Conservation (phyloP, 2,113 vertebrate genomes). For the Cervus canadensis region DNA sequence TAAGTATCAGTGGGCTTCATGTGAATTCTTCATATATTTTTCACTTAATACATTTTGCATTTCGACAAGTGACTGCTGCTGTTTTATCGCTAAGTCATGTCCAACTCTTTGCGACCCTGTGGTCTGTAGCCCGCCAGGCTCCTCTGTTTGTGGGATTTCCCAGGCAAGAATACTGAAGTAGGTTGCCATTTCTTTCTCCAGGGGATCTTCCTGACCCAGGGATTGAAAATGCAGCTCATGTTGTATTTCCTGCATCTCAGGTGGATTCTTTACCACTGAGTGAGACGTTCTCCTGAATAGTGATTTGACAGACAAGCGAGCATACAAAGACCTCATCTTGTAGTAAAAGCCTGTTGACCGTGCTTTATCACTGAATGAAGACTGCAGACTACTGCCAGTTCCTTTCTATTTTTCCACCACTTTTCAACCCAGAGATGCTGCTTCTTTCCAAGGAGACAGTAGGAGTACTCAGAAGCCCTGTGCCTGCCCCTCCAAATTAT, state of each 20-base stretch:
- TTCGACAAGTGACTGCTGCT: background rate
- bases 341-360: background rate
- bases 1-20: background rate
- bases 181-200: background rate
- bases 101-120: background rate
- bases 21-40: background rate
- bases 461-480: background rate
- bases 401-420: background rate
- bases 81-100: background rate
- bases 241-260: background rate
- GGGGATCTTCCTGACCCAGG: background rate
- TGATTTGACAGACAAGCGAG: background rate
- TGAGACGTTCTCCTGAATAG: background rate
- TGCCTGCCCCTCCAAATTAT: background rate
- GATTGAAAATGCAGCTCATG: background rate
- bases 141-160: background rate
- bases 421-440: background rate
- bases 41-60: background rate
- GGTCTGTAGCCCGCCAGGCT: background rate
- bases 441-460: background rate
- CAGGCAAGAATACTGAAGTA: background rate
- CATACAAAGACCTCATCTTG: background rate
- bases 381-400: background rate
- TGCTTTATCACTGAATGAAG: background rate
- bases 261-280: background rate